Percentiles rank a stretch among this genome's conserved stretches.
Evolutionary conservation across 2,113 vertebrate genomes (phyloP).

Genomic region (Colius striatus): DNA sequence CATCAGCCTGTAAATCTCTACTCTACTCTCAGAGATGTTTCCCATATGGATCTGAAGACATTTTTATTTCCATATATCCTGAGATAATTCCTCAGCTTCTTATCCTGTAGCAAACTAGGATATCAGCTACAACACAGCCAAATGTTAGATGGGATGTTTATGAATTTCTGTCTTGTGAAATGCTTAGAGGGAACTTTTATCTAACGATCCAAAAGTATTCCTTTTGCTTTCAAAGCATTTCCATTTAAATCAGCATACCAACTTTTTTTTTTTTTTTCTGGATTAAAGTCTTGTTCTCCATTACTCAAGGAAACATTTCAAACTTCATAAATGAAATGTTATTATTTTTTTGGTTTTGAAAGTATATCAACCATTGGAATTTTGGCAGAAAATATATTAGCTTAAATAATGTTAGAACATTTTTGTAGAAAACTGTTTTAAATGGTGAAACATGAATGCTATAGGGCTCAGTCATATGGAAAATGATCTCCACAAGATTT

Average conservation of each 20-base stretch:
- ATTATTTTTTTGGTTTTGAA: not conserved
- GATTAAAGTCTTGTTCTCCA: not conserved
- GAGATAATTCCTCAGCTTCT: constrained; percentile 26
- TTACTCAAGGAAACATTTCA: not conserved
- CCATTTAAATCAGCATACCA: not conserved
- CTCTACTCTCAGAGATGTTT: constrained; percentile 14
- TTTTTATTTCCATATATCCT: constrained; percentile 22
- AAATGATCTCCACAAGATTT: not conserved
- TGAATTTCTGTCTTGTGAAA: not conserved
- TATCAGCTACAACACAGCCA: not conserved
- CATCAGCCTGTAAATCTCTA: not conserved
- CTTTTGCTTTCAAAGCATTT: not conserved
- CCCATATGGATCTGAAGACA: constrained; percentile 20
- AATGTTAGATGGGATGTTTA: not conserved
- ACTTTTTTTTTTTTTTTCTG: not conserved
- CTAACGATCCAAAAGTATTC: not conserved
- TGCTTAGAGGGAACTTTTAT: not conserved
- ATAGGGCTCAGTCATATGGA: not conserved
- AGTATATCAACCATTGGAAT: not conserved
- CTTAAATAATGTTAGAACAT: not conserved
- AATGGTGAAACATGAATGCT: not conserved
- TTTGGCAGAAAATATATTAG: not conserved
- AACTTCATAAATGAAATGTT: not conserved
- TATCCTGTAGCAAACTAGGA: constrained; percentile 1
- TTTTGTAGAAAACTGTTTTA: not conserved